These are phyloP conservation scores for Alectura lathami DNA, from an alignment of 2,113 vertebrate species.

Conservation along the genomic window DNA sequence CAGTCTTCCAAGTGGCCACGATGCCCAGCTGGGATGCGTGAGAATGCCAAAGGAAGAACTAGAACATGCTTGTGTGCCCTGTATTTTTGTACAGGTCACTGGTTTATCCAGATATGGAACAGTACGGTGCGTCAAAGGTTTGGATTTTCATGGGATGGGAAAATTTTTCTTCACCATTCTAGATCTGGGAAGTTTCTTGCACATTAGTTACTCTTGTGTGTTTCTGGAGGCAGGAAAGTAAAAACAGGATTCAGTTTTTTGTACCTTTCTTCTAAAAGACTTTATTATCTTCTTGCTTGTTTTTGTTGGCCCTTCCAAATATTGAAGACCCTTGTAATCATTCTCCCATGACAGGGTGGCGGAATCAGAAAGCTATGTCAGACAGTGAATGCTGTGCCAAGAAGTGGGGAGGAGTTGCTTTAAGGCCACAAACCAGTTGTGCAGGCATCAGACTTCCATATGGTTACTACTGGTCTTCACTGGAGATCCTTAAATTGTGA, in stretches of 20 bases:
- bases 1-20: background rate
- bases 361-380: background rate
- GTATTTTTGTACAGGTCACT: background rate
- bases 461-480: background rate
- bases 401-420: background rate
- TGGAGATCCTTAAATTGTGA: background rate
- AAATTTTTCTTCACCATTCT: background rate
- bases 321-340: background rate
- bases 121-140: background rate
- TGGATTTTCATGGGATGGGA: background rate
- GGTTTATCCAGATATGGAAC: background rate
- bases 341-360: background rate
- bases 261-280: background rate
- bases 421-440: background rate
- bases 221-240: background rate
- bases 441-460: background rate
- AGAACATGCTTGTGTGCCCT: background rate
- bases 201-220: background rate
- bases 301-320: background rate
- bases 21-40: background rate
- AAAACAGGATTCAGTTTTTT: background rate
- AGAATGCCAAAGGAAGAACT: background rate
- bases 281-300: background rate
- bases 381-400: background rate
- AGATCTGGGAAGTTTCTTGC: background rate